These are phyloP conservation scores for Pammene aurita DNA, from an alignment of 2,888 invertebrate species.

Conservation along the genomic window DNA sequence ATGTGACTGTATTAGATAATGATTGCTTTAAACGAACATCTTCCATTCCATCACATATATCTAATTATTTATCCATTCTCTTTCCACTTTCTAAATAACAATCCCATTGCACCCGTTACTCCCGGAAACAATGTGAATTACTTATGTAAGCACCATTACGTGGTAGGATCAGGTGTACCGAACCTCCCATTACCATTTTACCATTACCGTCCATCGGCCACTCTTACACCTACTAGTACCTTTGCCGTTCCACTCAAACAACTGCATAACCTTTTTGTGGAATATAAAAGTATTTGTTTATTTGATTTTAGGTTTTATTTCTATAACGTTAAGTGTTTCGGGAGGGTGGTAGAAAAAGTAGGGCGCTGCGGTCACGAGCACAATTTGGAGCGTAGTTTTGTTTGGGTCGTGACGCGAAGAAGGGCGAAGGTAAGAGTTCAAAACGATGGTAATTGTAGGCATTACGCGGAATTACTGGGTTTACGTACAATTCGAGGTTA, in stretches of 20 bases:
- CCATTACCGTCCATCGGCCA: constrained; percentile 49
- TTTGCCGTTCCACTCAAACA: constrained; percentile 44
- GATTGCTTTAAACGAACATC: constrained; percentile 20
- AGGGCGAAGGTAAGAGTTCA: constrained; percentile 64
- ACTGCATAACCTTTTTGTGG: constrained; percentile 47
- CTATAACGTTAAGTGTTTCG: constrained; percentile 48
- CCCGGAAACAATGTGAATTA: constrained; percentile 61
- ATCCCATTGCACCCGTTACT: constrained; percentile 49
- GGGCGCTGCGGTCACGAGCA: constrained; percentile 66
- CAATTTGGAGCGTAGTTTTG: constrained; percentile 52
- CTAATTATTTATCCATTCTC: constrained; percentile 53
- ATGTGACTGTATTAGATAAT: too few relatives aligned
- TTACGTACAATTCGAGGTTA: constrained; percentile 43
- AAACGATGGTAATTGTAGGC: constrained; percentile 58
- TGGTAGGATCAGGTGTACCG: constrained; percentile 59
- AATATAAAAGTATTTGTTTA: constrained; percentile 47
- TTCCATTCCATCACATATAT: constrained; percentile 38
- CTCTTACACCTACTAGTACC: constrained; percentile 49
- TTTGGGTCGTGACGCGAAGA: constrained; percentile 60
- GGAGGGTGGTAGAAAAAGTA: constrained; percentile 60
- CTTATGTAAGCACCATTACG: constrained; percentile 61
- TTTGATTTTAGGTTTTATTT: constrained; percentile 51
- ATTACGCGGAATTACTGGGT: constrained; percentile 62
- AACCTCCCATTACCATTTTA: constrained; percentile 48
- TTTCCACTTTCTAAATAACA: constrained; percentile 56